Evolutionary conservation across 2,113 vertebrate species (phyloP).

Genomic region (Sylvietta virens): DNA sequence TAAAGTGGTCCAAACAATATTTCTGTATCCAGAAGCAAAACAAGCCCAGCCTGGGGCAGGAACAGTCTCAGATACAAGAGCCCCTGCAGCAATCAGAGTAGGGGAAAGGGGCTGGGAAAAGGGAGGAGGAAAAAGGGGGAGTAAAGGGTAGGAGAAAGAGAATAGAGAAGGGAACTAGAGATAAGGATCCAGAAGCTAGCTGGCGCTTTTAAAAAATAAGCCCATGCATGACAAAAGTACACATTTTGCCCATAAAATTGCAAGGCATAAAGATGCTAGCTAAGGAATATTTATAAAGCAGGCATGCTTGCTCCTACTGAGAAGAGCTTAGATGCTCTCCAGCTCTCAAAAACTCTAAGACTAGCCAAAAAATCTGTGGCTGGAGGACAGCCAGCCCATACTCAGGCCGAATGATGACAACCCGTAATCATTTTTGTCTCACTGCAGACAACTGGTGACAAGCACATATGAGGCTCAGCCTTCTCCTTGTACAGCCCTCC

Average conservation of each 20-base stretch:
- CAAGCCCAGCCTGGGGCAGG: neutral
- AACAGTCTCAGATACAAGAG: neutral
- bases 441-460: neutral
- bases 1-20: neutral
- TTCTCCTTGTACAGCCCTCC: neutral
- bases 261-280: neutral
- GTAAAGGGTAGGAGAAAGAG: neutral
- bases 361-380: slow-evolving; percentile 8
- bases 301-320: neutral
- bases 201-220: neutral
- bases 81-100: neutral
- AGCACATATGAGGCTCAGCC: neutral
- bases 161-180: neutral
- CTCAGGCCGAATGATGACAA: neutral
- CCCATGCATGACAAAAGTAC: neutral
- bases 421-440: neutral
- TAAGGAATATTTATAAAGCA: neutral
- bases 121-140: neutral
- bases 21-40: neutral
- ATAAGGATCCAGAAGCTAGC: neutral
- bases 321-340: neutral
- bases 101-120: neutral
- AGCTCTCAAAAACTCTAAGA: neutral
- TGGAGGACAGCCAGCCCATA: slow-evolving; percentile 26
- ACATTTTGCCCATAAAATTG: neutral